Conservation (phyloP, 1,140 invertebrate genomes). For the Danaus melanippus region DNA sequence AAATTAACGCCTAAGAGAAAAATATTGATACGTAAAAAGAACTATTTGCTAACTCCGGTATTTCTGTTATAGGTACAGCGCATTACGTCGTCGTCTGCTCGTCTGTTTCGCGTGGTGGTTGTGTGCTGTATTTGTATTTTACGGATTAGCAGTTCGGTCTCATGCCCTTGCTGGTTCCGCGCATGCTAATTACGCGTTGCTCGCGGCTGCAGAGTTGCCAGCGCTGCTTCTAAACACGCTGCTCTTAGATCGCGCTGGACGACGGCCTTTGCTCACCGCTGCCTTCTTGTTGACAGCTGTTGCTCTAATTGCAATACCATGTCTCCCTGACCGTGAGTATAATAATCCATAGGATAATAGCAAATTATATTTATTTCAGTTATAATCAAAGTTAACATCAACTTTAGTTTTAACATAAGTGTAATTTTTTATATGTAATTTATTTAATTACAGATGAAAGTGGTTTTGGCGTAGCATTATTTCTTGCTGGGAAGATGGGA, state of each 20-base stretch:
- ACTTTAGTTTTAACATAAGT: no score
- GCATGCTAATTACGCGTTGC: conserved; percentile 54
- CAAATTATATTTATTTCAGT: no score
- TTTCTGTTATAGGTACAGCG: conserved; percentile 35
- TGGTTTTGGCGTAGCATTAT: conserved; percentile 35
- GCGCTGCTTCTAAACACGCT: conserved; percentile 49
- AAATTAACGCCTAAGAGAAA: not conserved
- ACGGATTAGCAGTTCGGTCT: conserved; percentile 54
- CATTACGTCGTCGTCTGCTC: conserved; percentile 39
- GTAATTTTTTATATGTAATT: not conserved
- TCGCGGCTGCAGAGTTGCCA: conserved; percentile 54
- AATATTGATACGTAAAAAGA: not conserved
- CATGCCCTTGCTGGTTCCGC: conserved; percentile 44
- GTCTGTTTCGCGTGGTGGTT: conserved; percentile 59
- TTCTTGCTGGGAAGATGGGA: conserved; percentile 51
- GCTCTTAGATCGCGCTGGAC: conserved; percentile 49
- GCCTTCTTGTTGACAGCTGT: conserved; percentile 45
- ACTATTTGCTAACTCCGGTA: not conserved
- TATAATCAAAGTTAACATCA: no score
- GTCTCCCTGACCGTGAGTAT: conserved; percentile 36
- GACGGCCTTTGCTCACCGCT: conserved; percentile 45
- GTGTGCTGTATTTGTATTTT: conserved; percentile 58
- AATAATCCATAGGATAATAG: not conserved
- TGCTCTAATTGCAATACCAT: conserved; percentile 40
- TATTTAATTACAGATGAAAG: conserved; percentile 22